Base-by-base conservation (phyloP, 2,888 invertebrate genomes). In the Cartodere bifasciata region DNA sequence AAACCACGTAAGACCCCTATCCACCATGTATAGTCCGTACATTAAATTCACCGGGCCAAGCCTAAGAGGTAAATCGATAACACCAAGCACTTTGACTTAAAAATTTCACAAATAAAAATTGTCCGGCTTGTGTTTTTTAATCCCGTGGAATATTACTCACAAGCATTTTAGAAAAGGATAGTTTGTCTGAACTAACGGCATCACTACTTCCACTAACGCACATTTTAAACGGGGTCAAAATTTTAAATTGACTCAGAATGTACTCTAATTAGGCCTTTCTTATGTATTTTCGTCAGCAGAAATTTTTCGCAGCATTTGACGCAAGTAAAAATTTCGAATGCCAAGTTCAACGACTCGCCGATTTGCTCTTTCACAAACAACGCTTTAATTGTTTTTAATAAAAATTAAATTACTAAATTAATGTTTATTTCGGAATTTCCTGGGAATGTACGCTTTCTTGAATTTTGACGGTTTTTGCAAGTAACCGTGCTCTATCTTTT, bases 31-130 rank as follows among this genome's bases (percentile, higher is more conserved):
- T 58, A 59, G 55, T 56, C 55, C 46, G 56, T 57, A 54, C 22
- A 48, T 53, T n/a, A n/a, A n/a, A 55, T 54, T 55, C 51, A 57
- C 55, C 58, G 57, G 53, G 58, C 60, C 60, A 56, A 58, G 59
- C 60, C 60, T 60, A 56, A 56, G 52, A 58, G 58, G 53, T 58
- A 53, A 61, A 62, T 62, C 62, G 57, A 62, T 62, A 62, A 53
- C 53, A 44, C 47, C 49, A 55, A 57, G n/a, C n/a, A n/a, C n/a
- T n/a, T n/a, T n/a, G 55, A 58, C 58, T 60, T 57, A 50, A 56
- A 60, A 59, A 58, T 52, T 54, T 53, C 49, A 34, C 34, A 34
- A 34, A 30, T 29, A 34, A 34, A n/a, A n/a, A n/a, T n/a, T n/a
- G n/a, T n/a, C n/a, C n/a, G n/a, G n/a, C n/a, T n/a, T n/a, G n/a